A percentile compares a stretch with the other conserved stretches of the same genome.
phyloP scores from a whole-genome alignment of 2,888 invertebrate genomes.

The Acrobasis suavella region DNA sequence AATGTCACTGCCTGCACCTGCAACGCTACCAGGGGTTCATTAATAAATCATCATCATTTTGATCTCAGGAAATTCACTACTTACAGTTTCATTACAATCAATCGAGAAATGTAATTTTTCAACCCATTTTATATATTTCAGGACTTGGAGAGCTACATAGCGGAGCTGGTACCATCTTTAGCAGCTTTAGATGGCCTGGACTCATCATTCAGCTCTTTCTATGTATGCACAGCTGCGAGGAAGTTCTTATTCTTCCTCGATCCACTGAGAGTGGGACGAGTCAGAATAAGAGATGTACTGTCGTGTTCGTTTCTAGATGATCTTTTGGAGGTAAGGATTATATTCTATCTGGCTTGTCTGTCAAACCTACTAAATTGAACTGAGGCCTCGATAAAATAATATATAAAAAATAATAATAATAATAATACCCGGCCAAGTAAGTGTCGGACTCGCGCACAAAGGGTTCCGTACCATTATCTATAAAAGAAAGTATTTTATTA shows the following conservation, averaged over 20 bases:
- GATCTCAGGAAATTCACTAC: too few species aligned
- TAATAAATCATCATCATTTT: too few species aligned
- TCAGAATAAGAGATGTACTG: conserved; percentile 95
- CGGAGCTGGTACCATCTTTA: conserved; percentile 95
- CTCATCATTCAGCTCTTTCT: conserved; percentile 97
- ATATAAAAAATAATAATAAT: too few species aligned
- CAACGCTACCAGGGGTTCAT: too few species aligned
- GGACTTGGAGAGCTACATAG: conserved; percentile 97
- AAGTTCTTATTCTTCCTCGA: conserved; percentile 98
- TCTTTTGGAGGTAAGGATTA: conserved; percentile 87
- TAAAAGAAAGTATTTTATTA: too few species aligned
- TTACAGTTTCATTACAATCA: too few species aligned
- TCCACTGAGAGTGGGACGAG: conserved; percentile 92
- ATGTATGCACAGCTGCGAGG: conserved; percentile 96
- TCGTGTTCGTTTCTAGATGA: conserved; percentile 96
- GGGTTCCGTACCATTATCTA: too few species aligned
- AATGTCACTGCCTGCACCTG: too few species aligned
- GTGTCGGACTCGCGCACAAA: too few species aligned
- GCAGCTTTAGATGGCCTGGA: conserved; percentile 95
- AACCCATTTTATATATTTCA: conserved; percentile 53
- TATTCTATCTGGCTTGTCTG: not conserved
- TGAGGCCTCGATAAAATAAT: too few species aligned
- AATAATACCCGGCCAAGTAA: too few species aligned
- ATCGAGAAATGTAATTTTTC: too few species aligned
- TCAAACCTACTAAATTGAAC: not conserved